phyloP scores from a whole-genome alignment of 1,140 invertebrate genomes.

The Drosophila kanapiae region DNA sequence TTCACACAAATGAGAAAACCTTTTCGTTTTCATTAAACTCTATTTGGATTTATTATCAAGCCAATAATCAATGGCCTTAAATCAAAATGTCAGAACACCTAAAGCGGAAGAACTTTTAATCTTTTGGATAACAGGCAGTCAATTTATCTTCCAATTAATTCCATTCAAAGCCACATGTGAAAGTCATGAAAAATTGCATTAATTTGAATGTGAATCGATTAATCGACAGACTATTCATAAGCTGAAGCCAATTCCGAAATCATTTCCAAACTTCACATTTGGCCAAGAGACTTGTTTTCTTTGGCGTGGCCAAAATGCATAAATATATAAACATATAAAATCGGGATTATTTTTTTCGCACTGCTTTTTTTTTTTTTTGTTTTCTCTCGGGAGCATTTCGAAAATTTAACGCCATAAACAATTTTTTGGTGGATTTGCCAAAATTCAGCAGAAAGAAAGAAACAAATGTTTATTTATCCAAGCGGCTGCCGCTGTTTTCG shows the following conservation, averaged over 20 bases:
- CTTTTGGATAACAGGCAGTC: slow-evolving; percentile 22
- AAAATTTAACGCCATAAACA: slow-evolving; percentile 39
- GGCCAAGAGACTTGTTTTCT: slow-evolving; percentile 30
- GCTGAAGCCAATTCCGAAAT: slow-evolving; percentile 24
- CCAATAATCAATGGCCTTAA: slow-evolving; percentile 6
- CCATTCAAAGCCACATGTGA: slow-evolving; percentile 19
- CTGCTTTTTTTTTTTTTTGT: not conserved
- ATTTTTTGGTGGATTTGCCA: slow-evolving; percentile 22
- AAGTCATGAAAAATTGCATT: slow-evolving; percentile 43
- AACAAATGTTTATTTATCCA: slow-evolving; percentile 31
- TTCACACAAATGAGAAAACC: not conserved
- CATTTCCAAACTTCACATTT: slow-evolving; percentile 22
- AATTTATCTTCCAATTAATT: slow-evolving; percentile 36
- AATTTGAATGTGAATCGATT: slow-evolving; percentile 44
- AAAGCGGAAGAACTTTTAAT: slow-evolving; percentile 31
- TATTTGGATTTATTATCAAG: slow-evolving; percentile 7
- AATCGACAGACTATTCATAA: slow-evolving; percentile 35
- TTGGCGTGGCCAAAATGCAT: slow-evolving; percentile 34
- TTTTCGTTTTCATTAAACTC: not conserved
- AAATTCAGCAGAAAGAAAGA: slow-evolving; percentile 23
- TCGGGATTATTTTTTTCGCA: slow-evolving; percentile 11
- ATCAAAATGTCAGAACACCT: slow-evolving; percentile 14
- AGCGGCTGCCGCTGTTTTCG: slow-evolving; percentile 22
- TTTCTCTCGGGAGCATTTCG: slow-evolving; percentile 38
- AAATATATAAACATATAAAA: slow-evolving; percentile 22